Base-by-base conservation (phyloP, 2,797 vertebrate species). In the Melanogrammus aeglefinus region DNA sequence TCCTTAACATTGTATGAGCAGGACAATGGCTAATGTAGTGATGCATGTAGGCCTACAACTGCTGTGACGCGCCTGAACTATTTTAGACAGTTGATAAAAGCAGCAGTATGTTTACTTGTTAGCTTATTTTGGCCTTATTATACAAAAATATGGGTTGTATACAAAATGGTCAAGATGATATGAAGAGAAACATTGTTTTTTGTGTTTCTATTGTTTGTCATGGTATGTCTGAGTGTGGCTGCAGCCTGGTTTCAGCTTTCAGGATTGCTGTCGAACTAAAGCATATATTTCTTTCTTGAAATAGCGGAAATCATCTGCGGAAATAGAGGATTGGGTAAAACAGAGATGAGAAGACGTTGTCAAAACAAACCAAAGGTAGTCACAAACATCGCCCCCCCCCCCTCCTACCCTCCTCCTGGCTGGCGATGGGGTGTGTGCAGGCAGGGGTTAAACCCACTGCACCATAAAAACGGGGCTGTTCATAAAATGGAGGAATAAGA, bases 401-500 rank as follows among this genome's bases (percentile, higher is more conserved):
- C 81, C 80, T 82, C 69, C 73, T 80, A 76, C 74, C 70, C 77
- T 76, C 75, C 71, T 82, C 51, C 63, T 83, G 82, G 74, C 78
- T 76, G 87, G 85, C 80, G 84, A 82, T 63, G 57, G 57, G 57
- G 88, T 82, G 84, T 86, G 90, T 91, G 87, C 80, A 94, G 81
- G 92, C 91, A 93, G 87, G 93, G 93, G 94, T 95, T 95, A 95
- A 95, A 94, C 91, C 90, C 90, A 92, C 91, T 91, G 92, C 93
- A 91, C 92, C 94, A 93, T 94, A 95, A 95, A 95, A 87, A 91
- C 88, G 90, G 92, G 91, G 93, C 92, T 94, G 91, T 93, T 94
- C 92, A 95, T 94, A 94, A 94, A 95, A 95, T 93, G 94, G 89
- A 91, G 88, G 87, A 94, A 96, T 94, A 95, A 95, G 94, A 91